Conservation (phyloP, 2,888 invertebrate species). For the Xanthia togata region DNA sequence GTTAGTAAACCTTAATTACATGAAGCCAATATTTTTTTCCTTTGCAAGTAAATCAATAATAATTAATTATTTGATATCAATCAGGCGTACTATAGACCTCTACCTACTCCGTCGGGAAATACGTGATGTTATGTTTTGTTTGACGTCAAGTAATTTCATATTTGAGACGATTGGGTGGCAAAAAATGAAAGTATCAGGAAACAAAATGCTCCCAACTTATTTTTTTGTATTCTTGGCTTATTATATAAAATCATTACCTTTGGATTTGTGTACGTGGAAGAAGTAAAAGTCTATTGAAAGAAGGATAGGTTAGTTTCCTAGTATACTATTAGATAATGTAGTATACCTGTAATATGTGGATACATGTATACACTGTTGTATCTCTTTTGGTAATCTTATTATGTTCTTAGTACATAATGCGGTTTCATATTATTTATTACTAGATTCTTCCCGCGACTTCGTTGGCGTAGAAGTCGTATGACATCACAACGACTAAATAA, state of each 20-base stretch:
- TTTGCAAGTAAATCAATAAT: neutral
- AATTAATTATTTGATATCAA: neutral
- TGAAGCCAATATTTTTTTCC: neutral
- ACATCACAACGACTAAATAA: too few species aligned
- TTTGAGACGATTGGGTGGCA: neutral
- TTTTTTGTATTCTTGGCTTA: neutral
- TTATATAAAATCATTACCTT: neutral
- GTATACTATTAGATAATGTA: neutral
- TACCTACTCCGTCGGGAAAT: neutral
- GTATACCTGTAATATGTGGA: too few species aligned
- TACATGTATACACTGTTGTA: neutral
- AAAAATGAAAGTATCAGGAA: neutral
- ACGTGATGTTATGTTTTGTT: neutral
- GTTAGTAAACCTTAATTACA: neutral
- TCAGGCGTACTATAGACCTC: neutral
- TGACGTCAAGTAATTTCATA: neutral
- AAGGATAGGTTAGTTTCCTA: neutral
- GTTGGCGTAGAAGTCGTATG: too few species aligned
- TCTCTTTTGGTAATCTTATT: neutral
- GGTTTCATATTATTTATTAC: slow-evolving; percentile 10
- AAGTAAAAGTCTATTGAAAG: neutral
- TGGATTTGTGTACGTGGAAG: neutral
- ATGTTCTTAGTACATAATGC: neutral
- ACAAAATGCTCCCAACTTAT: neutral
- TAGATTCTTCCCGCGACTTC: too few species aligned